A percentile compares a stretch with the other conserved stretches of the same genome.
Evolutionary conservation across 2,888 invertebrate genomes (phyloP).

Genomic region (Choreutis nemorana): DNA sequence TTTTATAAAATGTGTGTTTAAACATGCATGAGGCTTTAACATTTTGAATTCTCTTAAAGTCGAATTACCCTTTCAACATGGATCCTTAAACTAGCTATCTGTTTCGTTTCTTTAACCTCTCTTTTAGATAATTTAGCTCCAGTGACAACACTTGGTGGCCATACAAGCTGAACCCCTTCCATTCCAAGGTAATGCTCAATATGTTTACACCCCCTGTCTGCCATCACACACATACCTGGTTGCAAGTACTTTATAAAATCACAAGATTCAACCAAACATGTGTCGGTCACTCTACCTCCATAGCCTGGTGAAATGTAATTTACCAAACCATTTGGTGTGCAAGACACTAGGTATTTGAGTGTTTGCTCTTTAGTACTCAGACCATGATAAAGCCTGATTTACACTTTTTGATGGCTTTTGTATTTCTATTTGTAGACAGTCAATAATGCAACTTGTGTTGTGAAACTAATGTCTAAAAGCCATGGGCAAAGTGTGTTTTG

Average conservation of each 20-base stretch:
- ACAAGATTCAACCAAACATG: constrained; percentile 2
- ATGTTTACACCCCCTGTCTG: constrained; percentile 4
- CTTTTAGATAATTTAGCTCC: constrained; percentile 10
- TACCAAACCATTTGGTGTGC: constrained; percentile 4
- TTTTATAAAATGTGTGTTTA: constrained; percentile 3
- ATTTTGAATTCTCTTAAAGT: constrained; percentile 12
- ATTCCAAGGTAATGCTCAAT: not conserved
- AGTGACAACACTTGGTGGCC: constrained; percentile 4
- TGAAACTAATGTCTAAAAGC: constrained; percentile 13
- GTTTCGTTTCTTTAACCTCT: constrained; percentile 13
- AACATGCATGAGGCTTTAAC: constrained; percentile 11
- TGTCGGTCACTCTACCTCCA: constrained; percentile 3
- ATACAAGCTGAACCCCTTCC: not conserved
- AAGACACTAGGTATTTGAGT: constrained; percentile 6
- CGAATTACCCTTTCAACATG: constrained; percentile 14
- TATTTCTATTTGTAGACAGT: constrained; percentile 21
- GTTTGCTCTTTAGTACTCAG: constrained; percentile 14
- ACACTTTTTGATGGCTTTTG: constrained; percentile 17
- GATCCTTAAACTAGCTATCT: constrained; percentile 14
- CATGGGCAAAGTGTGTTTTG: constrained; percentile 12
- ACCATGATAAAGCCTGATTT: constrained; percentile 19
- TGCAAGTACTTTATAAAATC: constrained; percentile 3
- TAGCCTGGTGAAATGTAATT: constrained; percentile 3
- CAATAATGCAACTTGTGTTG: constrained; percentile 15
- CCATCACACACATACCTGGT: constrained; percentile 3